Evolutionary conservation across 2,113 vertebrate genomes (phyloP).

Genomic region (Notothenia coriiceps): DNA sequence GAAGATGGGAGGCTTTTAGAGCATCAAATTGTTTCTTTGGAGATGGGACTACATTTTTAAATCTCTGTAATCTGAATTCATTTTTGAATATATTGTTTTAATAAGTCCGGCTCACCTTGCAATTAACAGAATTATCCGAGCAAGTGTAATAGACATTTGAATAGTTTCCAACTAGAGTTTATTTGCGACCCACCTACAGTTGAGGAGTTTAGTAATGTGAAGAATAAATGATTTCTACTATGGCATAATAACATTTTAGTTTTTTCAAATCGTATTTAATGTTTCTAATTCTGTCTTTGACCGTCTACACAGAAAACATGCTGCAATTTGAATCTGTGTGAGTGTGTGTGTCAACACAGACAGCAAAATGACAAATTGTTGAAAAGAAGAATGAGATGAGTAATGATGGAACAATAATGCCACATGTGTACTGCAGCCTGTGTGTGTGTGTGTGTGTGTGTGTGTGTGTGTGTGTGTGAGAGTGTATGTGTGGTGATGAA

Average conservation of each 20-base stretch:
- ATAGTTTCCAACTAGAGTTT: neutral
- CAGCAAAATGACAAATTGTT: conserved; percentile 72
- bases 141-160: neutral
- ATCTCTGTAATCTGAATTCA: neutral
- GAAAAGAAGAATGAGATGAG: conserved; percentile 72
- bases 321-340: conserved; percentile 18
- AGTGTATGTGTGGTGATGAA: conserved; percentile 72
- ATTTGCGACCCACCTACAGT: neutral
- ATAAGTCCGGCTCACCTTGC: neutral
- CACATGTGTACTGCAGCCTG: conserved; percentile 69
- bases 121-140: neutral
- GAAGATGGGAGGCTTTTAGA: neutral
- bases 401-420: conserved; percentile 80
- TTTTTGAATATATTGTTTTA: neutral
- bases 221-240: neutral
- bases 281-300: conserved; percentile 12
- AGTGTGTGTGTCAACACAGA: conserved; percentile 61
- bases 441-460: conserved; percentile 15
- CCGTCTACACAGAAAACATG: conserved; percentile 9
- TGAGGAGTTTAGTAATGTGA: neutral
- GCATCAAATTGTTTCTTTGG: neutral
- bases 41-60: neutral
- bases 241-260: neutral
- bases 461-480: conserved; percentile 34
- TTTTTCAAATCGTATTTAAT: neutral